Evolutionary conservation across 2,888 invertebrate genomes (phyloP).

Genomic region (Philereme transversata): DNA sequence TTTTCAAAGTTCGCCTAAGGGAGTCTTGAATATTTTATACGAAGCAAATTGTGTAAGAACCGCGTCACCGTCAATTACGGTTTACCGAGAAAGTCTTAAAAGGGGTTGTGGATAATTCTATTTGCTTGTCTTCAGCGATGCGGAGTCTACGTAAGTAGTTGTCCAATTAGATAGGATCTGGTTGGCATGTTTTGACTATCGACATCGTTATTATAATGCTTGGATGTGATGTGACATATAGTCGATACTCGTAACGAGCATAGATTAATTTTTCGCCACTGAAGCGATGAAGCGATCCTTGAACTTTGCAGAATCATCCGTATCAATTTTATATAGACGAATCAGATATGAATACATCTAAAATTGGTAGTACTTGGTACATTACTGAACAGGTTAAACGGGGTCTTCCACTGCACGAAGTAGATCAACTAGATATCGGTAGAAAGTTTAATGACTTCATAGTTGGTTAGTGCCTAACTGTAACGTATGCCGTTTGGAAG

Average conservation of each 20-base stretch:
- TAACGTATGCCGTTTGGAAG: conserved; percentile 46
- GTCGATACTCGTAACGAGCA: conserved; percentile 4
- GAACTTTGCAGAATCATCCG: conserved; percentile 43
- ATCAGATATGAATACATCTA: conserved; percentile 15
- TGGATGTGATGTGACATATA: conserved; percentile 9
- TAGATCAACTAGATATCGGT: conserved; percentile 50
- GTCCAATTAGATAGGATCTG: conserved; percentile 33
- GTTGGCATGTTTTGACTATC: conserved; percentile 19
- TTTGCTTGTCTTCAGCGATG: conserved; percentile 38
- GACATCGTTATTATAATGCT: conserved; percentile 11
- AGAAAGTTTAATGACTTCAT: conserved; percentile 64
- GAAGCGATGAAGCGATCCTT: conserved; percentile 41
- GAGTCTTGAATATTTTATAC: conserved; percentile 47
- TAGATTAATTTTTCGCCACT: conserved; percentile 28
- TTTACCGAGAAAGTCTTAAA: conserved; percentile 32
- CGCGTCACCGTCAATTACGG: conserved; percentile 46
- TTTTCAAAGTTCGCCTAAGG: conserved; percentile 35
- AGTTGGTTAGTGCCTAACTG: conserved; percentile 52
- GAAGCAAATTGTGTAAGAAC: conserved; percentile 42
- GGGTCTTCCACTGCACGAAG: conserved; percentile 28
- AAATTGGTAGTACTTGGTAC: conserved; percentile 20
- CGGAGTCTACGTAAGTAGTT: conserved; percentile 25
- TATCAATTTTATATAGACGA: conserved; percentile 22
- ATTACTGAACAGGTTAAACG: conserved; percentile 26
- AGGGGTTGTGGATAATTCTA: conserved; percentile 42